Evolutionary conservation across 2,888 invertebrate genomes (phyloP).

Genomic region (Zygaena filipendulae): DNA sequence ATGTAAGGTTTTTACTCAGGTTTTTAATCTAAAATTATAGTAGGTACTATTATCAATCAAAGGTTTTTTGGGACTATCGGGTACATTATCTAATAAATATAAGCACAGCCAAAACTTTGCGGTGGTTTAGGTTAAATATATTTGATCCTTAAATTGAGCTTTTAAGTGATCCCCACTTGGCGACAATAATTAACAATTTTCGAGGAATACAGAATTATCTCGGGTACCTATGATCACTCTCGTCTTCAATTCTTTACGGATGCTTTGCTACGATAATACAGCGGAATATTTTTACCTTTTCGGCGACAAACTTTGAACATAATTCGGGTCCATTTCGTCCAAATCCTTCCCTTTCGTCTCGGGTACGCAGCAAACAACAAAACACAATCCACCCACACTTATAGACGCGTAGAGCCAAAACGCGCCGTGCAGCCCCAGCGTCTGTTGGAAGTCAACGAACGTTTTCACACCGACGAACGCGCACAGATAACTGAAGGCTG

Average conservation of each 20-base stretch:
- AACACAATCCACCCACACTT: conserved; percentile 83
- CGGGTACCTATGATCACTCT: too few relatives aligned
- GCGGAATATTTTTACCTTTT: conserved; percentile 39
- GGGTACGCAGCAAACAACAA: conserved; percentile 87
- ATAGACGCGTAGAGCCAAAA: conserved; percentile 91
- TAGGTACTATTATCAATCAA: too few relatives aligned
- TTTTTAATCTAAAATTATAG: too few relatives aligned
- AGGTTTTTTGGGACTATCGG: too few relatives aligned
- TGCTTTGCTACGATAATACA: too few relatives aligned
- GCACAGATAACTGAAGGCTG: conserved; percentile 87
- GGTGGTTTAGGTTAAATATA: conserved; percentile 51
- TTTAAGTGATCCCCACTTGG: too few relatives aligned
- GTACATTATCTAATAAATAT: too few relatives aligned
- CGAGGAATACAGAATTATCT: too few relatives aligned
- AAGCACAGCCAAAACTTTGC: conserved; percentile 62
- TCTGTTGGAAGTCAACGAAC: conserved; percentile 83
- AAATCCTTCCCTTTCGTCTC: conserved; percentile 92
- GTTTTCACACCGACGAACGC: conserved; percentile 89
- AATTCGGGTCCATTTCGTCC: conserved; percentile 86
- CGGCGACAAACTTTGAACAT: conserved; percentile 60
- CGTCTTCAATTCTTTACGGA: not conserved
- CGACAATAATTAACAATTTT: too few relatives aligned
- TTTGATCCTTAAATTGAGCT: conserved; percentile 32
- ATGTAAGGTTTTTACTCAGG: too few relatives aligned
- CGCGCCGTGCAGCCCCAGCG: conserved; percentile 82